phyloP scores from a whole-genome alignment of 2,888 invertebrate genomes.

The Bellardia pandia region DNA sequence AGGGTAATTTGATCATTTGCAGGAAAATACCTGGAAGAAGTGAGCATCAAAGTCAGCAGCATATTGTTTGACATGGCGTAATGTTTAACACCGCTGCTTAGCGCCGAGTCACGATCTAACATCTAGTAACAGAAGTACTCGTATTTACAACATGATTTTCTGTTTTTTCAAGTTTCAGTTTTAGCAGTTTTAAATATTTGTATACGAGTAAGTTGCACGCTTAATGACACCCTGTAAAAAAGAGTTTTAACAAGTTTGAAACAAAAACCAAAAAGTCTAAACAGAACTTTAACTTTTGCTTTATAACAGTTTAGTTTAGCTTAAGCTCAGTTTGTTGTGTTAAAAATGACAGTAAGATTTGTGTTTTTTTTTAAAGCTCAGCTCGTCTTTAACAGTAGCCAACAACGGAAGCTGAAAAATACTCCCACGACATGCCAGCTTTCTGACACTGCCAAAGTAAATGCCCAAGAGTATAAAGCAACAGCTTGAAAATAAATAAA shows the following conservation, averaged over 20 bases:
- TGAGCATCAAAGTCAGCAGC: not conserved
- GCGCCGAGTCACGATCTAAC: constrained; percentile 78
- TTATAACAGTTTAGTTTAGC: constrained; percentile 12
- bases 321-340: constrained; percentile 44
- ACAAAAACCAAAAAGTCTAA: constrained; percentile 44
- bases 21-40: constrained; percentile 43
- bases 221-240: constrained; percentile 67
- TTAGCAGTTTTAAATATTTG: constrained; percentile 25
- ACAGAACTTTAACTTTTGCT: constrained; percentile 26
- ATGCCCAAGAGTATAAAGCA: constrained; percentile 24
- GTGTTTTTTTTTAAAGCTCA: not conserved
- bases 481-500: constrained; percentile 33
- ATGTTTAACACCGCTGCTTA: constrained; percentile 61
- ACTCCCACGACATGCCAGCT: constrained; percentile 78
- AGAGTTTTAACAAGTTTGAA: constrained; percentile 62
- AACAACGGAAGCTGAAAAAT: constrained; percentile 62
- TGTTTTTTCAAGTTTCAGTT: not conserved
- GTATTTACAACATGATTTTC: constrained; percentile 50
- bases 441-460: constrained; percentile 22
- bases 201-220: constrained; percentile 12
- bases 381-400: constrained; percentile 61
- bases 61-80: constrained; percentile 61
- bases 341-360: constrained; percentile 28
- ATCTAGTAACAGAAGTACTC: constrained; percentile 50
- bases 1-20: constrained; percentile 70